These are phyloP conservation scores for Caenorhabditis inopinata DNA, from an alignment of 1,140 invertebrate species.

Conservation along the genomic window DNA sequence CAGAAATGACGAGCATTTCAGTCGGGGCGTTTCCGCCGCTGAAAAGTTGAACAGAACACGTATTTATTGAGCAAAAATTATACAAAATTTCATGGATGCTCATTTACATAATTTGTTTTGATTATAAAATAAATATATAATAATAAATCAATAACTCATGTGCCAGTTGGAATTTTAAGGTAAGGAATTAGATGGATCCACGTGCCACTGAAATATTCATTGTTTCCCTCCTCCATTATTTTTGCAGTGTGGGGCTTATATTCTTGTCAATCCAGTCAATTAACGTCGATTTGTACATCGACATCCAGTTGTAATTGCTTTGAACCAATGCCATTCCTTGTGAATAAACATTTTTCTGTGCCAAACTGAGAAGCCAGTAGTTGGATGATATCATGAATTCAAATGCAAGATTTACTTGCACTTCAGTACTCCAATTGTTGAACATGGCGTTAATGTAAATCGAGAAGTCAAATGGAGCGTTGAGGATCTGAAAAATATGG, in stretches of 20 bases:
- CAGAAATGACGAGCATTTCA: too few relatives aligned
- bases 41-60: too few relatives aligned
- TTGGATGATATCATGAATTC: not conserved
- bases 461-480: conserved; percentile 7
- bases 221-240: too few relatives aligned
- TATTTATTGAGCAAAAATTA: too few relatives aligned
- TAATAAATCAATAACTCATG: too few relatives aligned
- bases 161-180: too few relatives aligned
- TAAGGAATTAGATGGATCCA: too few relatives aligned
- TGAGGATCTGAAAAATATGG: not conserved
- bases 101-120: not conserved
- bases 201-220: too few relatives aligned
- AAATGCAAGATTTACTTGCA: not conserved
- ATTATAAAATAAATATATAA: too few relatives aligned
- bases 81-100: too few relatives aligned
- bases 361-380: not conserved
- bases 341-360: not conserved
- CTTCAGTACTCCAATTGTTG: not conserved
- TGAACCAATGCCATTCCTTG: not conserved
- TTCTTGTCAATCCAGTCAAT: not conserved
- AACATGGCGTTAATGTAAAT: not conserved
- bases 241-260: too few relatives aligned
- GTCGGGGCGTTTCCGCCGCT: too few relatives aligned
- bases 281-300: not conserved
- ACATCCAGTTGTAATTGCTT: conserved; percentile 9